Base-by-base conservation (phyloP, 2,113 vertebrate genomes). In the Cebidichthys violaceus region DNA sequence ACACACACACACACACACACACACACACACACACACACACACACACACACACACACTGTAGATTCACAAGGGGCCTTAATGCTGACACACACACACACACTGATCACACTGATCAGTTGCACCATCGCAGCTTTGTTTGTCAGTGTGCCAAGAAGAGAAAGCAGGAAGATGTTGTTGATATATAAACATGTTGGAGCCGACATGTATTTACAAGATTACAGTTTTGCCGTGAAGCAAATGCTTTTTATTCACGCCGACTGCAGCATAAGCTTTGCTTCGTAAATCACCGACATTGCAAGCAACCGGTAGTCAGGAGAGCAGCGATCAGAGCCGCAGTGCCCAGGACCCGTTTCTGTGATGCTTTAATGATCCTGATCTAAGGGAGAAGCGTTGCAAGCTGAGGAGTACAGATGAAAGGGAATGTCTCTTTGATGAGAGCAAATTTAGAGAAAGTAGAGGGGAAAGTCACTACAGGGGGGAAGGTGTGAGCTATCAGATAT, bases 321-420 rank as follows among this genome's bases (percentile, higher is more conserved):
- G 5, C 1, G 52, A 79, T 85, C 75, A 66, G 74, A 62, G 67
- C 41, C 0, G 57, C 73, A 2, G 72, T 6, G 24, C 27, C 37
- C 45, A 43, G 27, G 29, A 50, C 71, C 59, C 2, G 9, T 59
- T 76, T 62, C 67, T 81, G 14, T 70, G 20, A 39, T 33, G 52
- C 52, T 77, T 77, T 79, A 67, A 86, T 81, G 66, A 72, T 70
- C 47, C 67, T 57, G 45, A 89, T 70, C 52, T 73, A n/a, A 84
- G 22, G 61, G 41, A 66, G 69, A 57, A 54, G 70, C 60, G 33
- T 59, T 84, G 6, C 9, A 67, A 14, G 35, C 31, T 4, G 62
- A 62, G 54, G 59, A 72, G 33, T 22, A 41, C 1, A 59, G 65
- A 85, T 80, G 17, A 81, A 88, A 70, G 37, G 6, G 43, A 17